Evolutionary conservation across 2,888 invertebrate genomes (phyloP).

Genomic region (Diarsia mendica): DNA sequence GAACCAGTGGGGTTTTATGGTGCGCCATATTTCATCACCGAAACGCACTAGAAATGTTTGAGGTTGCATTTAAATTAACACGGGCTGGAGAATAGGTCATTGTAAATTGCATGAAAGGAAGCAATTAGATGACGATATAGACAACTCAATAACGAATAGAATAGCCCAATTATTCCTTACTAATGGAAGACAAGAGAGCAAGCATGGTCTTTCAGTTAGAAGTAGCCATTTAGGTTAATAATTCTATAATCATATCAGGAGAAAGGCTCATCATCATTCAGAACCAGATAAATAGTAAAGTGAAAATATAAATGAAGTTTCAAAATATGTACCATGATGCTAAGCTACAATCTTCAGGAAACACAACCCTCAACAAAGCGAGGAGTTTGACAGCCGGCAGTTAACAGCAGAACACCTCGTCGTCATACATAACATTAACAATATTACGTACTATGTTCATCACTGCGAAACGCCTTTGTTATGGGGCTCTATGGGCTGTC

Average conservation of each 20-base stretch:
- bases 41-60: constrained; percentile 43
- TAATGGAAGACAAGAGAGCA: background rate
- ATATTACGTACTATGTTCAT: background rate
- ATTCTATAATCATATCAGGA: background rate
- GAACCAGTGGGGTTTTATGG: constrained; percentile 68
- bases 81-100: background rate
- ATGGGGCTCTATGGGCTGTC: background rate
- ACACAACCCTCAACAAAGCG: background rate
- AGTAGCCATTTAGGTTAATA: background rate
- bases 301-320: too few species aligned
- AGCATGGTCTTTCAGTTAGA: background rate
- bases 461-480: background rate
- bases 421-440: background rate
- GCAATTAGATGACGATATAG: background rate
- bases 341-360: background rate
- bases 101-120: background rate
- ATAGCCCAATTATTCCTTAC: background rate
- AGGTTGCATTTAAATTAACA: constrained; percentile 30
- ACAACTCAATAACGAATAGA: background rate
- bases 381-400: too few species aligned
- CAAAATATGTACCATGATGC: background rate
- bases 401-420: background rate
- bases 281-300: background rate
- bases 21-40: constrained; percentile 66
- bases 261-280: background rate